phyloP scores from a whole-genome alignment of 2,113 vertebrate genomes.

The Cranoglanis bouderius region DNA sequence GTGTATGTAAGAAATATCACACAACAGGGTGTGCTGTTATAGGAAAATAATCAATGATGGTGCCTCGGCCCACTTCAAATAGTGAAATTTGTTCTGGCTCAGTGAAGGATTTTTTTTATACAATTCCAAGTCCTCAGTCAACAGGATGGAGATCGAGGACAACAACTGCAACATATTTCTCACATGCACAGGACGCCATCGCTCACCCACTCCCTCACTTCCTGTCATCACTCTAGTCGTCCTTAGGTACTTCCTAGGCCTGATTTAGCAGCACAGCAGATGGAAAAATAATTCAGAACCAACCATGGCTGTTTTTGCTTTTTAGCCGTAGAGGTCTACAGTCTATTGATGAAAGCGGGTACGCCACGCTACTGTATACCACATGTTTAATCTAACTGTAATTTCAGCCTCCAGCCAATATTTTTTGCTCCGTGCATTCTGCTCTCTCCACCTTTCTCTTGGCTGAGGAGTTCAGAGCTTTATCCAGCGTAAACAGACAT shows the following conservation, averaged over 20 bases:
- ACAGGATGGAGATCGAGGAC: conserved; percentile 15
- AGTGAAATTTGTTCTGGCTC: neutral
- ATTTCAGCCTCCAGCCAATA: conserved; percentile 6
- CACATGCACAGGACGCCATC: conserved; percentile 9
- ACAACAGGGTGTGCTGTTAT: neutral
- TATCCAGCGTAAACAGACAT: conserved; percentile 57
- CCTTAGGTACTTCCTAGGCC: conserved; percentile 18
- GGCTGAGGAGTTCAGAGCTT: neutral
- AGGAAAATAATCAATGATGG: neutral
- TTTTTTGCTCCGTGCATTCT: conserved; percentile 10
- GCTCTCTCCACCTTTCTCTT: conserved; percentile 20
- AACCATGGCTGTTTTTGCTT: neutral
- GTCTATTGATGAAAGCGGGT: neutral
- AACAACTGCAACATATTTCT: conserved; percentile 25
- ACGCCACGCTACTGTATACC: conserved; percentile 20
- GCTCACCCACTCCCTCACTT: conserved; percentile 17
- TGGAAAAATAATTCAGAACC: conserved; percentile 8
- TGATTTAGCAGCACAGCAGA: conserved; percentile 7
- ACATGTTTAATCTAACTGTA: conserved; percentile 17
- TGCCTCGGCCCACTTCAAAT: neutral
- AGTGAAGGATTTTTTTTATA: neutral
- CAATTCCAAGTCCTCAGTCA: conserved; percentile 8
- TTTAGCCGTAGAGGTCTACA: neutral
- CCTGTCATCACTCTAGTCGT: conserved; percentile 1
- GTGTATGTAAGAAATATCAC: neutral